Conservation (phyloP, 1,140 invertebrate species). For the Nephila pilipes region DNA sequence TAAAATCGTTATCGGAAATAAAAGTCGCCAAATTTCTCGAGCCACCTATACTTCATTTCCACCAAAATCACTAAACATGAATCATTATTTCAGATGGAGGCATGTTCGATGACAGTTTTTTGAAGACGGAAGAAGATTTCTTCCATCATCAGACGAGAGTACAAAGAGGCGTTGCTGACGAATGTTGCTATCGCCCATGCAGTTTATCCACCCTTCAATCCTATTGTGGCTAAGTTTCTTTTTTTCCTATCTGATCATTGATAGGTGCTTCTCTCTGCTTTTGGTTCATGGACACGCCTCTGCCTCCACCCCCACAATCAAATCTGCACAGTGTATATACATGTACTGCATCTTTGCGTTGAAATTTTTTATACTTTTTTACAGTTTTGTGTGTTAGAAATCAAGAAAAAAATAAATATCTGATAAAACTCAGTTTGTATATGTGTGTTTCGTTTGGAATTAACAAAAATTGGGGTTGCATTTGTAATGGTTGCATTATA, state of each 20-base stretch:
- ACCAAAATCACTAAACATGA: too few species aligned
- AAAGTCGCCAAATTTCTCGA: too few species aligned
- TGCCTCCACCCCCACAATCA: not conserved
- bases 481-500: too few species aligned
- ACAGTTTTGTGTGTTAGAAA: not conserved
- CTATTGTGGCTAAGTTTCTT: not conserved
- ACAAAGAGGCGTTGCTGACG: not conserved
- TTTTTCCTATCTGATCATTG: too few species aligned
- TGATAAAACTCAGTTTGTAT: too few species aligned
- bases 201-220: not conserved
- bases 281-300: not conserved
- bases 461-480: too few species aligned
- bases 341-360: not conserved
- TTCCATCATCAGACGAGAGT: not conserved
- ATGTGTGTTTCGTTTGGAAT: too few species aligned
- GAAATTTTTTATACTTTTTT: conserved; percentile 19
- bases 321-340: not conserved
- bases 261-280: not conserved
- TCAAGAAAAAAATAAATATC: not conserved
- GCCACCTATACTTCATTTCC: too few species aligned
- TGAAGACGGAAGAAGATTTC: not conserved
- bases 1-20: too few species aligned
- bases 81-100: not conserved
- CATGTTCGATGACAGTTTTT: not conserved
- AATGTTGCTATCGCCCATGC: not conserved